phyloP scores from a whole-genome alignment of 2,888 invertebrate species.

The Spilosoma lubricipeda region DNA sequence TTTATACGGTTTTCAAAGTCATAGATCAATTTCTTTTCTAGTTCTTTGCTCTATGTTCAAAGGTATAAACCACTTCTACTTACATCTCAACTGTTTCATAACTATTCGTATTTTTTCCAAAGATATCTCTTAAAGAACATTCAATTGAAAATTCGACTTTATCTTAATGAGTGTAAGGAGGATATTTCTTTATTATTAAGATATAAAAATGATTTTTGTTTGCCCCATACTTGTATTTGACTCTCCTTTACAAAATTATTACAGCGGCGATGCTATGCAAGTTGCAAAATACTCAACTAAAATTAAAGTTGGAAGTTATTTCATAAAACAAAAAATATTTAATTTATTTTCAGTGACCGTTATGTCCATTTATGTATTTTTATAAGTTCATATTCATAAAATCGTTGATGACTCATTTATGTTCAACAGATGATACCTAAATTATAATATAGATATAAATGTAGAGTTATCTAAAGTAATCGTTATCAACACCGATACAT shows the following conservation, averaged over 20 bases:
- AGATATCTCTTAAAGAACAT: not conserved
- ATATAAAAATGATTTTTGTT: not conserved
- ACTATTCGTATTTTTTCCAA: not conserved
- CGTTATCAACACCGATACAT: constrained; percentile 43
- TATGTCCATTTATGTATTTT: not conserved
- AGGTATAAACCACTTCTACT: not conserved
- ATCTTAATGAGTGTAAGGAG: not conserved
- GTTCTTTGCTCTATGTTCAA: not conserved
- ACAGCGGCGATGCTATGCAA: not conserved
- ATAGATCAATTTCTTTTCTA: not conserved
- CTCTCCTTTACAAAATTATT: not conserved
- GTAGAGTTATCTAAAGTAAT: constrained; percentile 36
- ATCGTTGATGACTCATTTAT: too few species aligned
- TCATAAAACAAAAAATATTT: not conserved
- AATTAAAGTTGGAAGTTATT: too few species aligned
- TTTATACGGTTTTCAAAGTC: not conserved
- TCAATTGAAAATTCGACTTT: not conserved
- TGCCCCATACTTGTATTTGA: not conserved
- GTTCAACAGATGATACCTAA: constrained; percentile 33
- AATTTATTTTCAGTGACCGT: not conserved
- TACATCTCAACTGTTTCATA: not conserved
- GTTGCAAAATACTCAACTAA: too few species aligned
- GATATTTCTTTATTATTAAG: not conserved
- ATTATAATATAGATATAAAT: constrained; percentile 41
- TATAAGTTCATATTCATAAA: constrained; percentile 48